Evolutionary conservation across 2,888 invertebrate species (phyloP), one percentile per base, ranked within the genome.

Genomic region (Synergus umbraculus): DNA sequence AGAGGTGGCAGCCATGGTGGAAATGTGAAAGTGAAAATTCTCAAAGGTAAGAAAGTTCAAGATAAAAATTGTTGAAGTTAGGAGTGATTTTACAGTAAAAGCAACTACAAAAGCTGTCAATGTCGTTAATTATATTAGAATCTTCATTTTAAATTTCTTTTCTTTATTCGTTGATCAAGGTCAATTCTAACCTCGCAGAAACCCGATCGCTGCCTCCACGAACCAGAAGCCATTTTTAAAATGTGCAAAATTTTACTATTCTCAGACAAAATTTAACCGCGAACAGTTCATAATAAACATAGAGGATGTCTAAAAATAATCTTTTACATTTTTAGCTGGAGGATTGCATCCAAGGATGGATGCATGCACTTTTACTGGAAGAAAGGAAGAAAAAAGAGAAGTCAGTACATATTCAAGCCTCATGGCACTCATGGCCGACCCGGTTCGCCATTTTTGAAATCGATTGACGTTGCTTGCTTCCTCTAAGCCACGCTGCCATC

Each of bases 381-480:
- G 1, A 41, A 37, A n/a, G n/a, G 5, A 54, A 54, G 37, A 41
- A 73, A 41, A n/a, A 49, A 7, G 8, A 22, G 10, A 69, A 22
- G 18, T 67, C 22, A 44, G 8, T 29, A 29, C 22, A 29, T 43
- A 37, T 0, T 7, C 37, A 37, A 37, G 37, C 37, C 76, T 60
- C 67, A 77, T 76, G 76, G 73, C 29, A 69, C 76, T 60, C 67
- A 77, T 76, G 76, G 73, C 29, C 76, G 65, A 78, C 12, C 37
- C 65, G 41, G 58, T 90, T 90, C 85, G 92, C 92, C 92, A 92
- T 92, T 79, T 92, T 92, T 89, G 85, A 85, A 86, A 92, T 92
- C 91, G 92, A 92, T 92, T 90, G 89, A 83, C 84, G 77, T 76
- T 81, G 66, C 79, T 76, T 81, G 66, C 78, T 73, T 58, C 43